These are phyloP conservation scores for Acrocephalus scirpaceus DNA, from an alignment of 2,797 vertebrate species.

Conservation along the genomic window DNA sequence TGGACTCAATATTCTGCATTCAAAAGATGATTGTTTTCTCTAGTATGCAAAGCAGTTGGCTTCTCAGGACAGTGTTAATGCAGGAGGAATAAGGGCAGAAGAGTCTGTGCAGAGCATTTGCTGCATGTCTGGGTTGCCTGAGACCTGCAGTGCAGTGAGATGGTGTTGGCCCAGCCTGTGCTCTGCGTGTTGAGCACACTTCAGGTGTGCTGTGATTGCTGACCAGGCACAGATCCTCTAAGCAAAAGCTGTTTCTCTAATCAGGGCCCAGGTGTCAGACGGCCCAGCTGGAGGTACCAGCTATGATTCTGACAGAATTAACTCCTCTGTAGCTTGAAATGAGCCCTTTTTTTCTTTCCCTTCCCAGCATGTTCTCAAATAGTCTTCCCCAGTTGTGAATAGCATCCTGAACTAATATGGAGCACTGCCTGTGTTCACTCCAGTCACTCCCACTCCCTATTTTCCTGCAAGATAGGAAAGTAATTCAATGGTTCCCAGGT, in stretches of 20 bases:
- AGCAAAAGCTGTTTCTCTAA: background rate
- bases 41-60: background rate
- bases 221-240: background rate
- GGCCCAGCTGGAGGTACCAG: background rate
- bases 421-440: background rate
- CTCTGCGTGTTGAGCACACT: rapidly evolving
- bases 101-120: background rate
- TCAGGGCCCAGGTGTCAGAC: background rate
- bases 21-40: background rate
- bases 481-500: background rate
- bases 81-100: background rate
- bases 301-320: background rate
- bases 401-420: background rate
- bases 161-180: background rate
- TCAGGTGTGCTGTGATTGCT: background rate
- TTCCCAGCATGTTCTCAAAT: background rate
- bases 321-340: background rate
- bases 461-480: background rate
- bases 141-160: background rate
- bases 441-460: background rate
- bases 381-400: background rate
- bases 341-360: background rate
- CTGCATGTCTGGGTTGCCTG: rapidly evolving
- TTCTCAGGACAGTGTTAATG: background rate
- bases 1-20: background rate